Percentiles rank a stretch among this genome's conserved stretches.
phyloP scores from a whole-genome alignment of 2,797 vertebrate genomes.

The Steatocranus sp. region DNA sequence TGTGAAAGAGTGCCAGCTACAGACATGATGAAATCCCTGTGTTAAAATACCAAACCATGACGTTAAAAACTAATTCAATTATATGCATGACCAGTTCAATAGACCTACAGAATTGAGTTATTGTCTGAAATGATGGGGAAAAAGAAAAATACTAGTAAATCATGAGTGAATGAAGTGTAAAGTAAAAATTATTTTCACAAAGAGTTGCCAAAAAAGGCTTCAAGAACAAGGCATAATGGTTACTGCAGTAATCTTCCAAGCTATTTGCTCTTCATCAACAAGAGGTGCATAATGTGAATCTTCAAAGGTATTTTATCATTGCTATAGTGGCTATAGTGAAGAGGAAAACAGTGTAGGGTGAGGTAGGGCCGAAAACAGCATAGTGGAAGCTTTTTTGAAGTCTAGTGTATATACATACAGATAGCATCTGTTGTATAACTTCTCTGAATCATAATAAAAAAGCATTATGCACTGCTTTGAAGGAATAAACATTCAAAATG shows the following conservation, averaged over 20 bases:
- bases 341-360: not conserved
- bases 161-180: slow-evolving; percentile 56
- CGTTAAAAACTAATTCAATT: slow-evolving; percentile 70
- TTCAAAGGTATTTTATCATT: slow-evolving; percentile 5
- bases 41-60: slow-evolving; percentile 60
- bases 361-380: not conserved
- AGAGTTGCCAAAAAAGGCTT: slow-evolving; percentile 38
- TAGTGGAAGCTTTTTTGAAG: not conserved
- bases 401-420: not conserved
- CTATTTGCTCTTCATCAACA: slow-evolving; percentile 27
- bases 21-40: slow-evolving; percentile 54
- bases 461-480: not conserved
- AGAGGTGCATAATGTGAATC: not conserved
- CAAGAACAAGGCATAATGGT: slow-evolving; percentile 29
- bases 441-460: not conserved
- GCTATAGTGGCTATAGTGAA: not conserved
- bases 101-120: slow-evolving; percentile 65
- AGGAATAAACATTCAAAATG: not conserved
- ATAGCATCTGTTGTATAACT: not conserved
- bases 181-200: slow-evolving; percentile 40
- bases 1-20: slow-evolving; percentile 34
- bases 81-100: slow-evolving; percentile 68
- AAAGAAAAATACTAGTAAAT: slow-evolving; percentile 57
- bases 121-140: slow-evolving; percentile 59
- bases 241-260: slow-evolving; percentile 27